Conservation (phyloP, 2,113 vertebrate genomes). For the Hemicordylus capensis region DNA sequence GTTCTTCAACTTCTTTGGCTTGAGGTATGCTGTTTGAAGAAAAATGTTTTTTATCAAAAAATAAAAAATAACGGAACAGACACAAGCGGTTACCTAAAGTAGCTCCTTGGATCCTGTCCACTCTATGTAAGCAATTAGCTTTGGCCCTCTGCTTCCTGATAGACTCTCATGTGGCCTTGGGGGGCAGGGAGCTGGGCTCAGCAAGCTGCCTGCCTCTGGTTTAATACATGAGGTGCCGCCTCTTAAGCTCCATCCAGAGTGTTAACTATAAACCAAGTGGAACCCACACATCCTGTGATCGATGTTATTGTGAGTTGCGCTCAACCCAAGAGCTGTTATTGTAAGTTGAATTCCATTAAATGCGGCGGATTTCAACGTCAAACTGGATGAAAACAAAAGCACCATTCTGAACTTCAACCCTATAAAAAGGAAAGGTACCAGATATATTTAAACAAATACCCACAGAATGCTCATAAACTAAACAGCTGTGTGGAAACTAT, state of each 20-base stretch:
- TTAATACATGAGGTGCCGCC: background rate
- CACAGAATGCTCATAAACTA: slow-evolving; percentile 34
- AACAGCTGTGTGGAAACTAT: slow-evolving; percentile 7
- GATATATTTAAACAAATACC: slow-evolving; percentile 25
- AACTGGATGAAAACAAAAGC: slow-evolving; percentile 43
- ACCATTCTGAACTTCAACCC: background rate
- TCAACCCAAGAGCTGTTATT: background rate
- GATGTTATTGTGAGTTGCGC: background rate
- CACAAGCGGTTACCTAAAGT: background rate
- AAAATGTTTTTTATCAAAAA: background rate
- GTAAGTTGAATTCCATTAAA: slow-evolving; percentile 1
- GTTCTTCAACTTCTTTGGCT: background rate
- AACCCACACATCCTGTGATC: slow-evolving; percentile 10
- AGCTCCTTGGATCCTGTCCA: background rate
- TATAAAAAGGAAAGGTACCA: slow-evolving; percentile 11
- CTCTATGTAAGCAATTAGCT: slow-evolving; percentile 7
- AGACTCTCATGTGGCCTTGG: background rate
- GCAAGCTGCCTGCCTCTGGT: background rate
- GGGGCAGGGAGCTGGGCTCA: background rate
- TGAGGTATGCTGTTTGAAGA: background rate
- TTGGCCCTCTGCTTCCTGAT: background rate
- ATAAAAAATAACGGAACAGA: background rate
- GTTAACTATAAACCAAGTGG: background rate
- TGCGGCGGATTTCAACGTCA: slow-evolving; percentile 8
- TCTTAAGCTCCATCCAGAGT: background rate